A percentile compares a stretch with the other conserved stretches of the same genome.
phyloP scores from a whole-genome alignment of 2,113 vertebrate species.

The Lagopus leucura region DNA sequence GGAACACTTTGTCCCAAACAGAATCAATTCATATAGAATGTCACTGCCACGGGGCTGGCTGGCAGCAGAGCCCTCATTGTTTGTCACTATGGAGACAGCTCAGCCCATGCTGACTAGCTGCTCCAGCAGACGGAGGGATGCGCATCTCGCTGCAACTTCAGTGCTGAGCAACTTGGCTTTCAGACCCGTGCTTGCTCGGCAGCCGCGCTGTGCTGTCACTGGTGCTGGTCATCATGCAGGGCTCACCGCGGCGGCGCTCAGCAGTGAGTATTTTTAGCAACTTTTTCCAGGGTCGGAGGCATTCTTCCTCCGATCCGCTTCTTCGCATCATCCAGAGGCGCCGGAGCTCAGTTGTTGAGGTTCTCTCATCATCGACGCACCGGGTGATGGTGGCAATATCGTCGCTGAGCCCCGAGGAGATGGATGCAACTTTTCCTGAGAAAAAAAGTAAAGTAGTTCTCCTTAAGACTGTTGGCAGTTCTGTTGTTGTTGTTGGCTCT shows the following conservation, averaged over 20 bases:
- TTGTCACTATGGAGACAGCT: constrained; percentile 86
- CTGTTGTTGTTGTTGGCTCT: not conserved
- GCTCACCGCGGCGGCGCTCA: constrained; percentile 60
- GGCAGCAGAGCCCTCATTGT: constrained; percentile 77
- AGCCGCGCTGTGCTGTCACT: not conserved
- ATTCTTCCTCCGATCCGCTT: constrained; percentile 82
- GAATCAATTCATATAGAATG: constrained; percentile 45
- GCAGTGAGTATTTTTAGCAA: constrained; percentile 75
- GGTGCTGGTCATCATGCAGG: constrained; percentile 72
- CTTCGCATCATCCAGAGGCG: constrained; percentile 77
- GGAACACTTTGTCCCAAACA: constrained; percentile 67
- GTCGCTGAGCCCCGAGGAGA: constrained; percentile 76
- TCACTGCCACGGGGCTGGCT: constrained; percentile 65
- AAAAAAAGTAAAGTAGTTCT: constrained; percentile 82
- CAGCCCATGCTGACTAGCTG: constrained; percentile 78
- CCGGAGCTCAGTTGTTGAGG: constrained; percentile 78
- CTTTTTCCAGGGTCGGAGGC: constrained; percentile 77
- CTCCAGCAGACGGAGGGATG: constrained; percentile 74
- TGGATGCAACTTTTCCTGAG: constrained; percentile 59
- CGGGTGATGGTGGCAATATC: constrained; percentile 84
- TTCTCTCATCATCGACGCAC: constrained; percentile 84
- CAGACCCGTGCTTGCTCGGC: not conserved
- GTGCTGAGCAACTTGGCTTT: not conserved
- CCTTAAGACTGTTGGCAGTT: not conserved
- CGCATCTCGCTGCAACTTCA: constrained; percentile 67